phyloP scores from a whole-genome alignment of 2,113 vertebrate genomes.

The Sterna hirundo region DNA sequence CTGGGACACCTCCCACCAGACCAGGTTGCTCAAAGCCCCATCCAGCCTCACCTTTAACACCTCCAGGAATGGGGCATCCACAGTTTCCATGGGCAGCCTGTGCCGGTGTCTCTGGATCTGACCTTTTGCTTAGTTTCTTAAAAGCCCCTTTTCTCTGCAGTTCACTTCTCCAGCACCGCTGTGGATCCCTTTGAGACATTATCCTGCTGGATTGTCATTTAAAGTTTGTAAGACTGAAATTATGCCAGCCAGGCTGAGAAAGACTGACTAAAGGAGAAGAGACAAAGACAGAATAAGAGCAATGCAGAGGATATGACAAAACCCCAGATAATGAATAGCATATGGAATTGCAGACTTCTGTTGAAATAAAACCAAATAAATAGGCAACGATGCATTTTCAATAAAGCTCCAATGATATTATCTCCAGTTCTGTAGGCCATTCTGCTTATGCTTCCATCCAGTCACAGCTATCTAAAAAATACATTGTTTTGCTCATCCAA shows the following conservation, averaged over 20 bases:
- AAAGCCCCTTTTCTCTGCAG: neutral
- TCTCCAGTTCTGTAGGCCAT: neutral
- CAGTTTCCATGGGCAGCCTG: neutral
- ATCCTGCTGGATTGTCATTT: conserved; percentile 9
- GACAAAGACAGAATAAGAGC: neutral
- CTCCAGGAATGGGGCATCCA: neutral
- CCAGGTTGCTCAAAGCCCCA: neutral
- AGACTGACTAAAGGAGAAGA: neutral
- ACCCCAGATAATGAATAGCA: neutral
- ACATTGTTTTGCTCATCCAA: neutral
- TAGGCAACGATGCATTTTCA: neutral
- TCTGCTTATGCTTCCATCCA: neutral
- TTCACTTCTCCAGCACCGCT: neutral
- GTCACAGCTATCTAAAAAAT: neutral
- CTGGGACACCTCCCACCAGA: neutral
- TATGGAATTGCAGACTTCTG: neutral
- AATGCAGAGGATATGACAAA: neutral
- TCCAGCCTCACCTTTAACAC: neutral
- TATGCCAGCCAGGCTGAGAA: neutral
- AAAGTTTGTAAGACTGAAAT: neutral
- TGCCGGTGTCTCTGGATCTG: neutral
- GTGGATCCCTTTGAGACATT: neutral
- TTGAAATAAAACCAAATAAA: conserved; percentile 6
- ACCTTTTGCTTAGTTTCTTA: neutral
- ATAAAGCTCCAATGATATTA: conserved; percentile 2